phyloP scores from a whole-genome alignment of 2,113 vertebrate genomes.

The Spea multiplicata region DNA sequence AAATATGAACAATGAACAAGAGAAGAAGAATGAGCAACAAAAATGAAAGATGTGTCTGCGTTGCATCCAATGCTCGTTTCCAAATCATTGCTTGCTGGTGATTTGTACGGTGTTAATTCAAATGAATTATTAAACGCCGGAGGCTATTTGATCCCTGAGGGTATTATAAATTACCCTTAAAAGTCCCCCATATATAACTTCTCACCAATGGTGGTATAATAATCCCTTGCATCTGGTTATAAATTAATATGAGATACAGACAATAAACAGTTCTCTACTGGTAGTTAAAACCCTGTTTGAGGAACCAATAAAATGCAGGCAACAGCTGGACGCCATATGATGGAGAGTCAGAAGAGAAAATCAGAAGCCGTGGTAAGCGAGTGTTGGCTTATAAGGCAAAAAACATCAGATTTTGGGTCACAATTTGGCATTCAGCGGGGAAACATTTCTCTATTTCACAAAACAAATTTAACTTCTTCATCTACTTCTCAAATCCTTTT shows the following conservation, averaged over 20 bases:
- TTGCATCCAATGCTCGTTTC: conserved; percentile 63
- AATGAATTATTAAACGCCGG: neutral
- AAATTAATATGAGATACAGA: conserved; percentile 50
- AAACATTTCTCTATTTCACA: too few relatives aligned
- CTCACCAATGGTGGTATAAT: conserved; percentile 53
- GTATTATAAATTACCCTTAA: conserved; percentile 65
- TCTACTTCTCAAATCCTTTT: too few relatives aligned
- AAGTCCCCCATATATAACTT: conserved; percentile 57
- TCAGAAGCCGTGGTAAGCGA: neutral
- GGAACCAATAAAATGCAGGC: conserved; percentile 57
- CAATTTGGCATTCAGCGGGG: too few relatives aligned
- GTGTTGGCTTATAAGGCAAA: too few relatives aligned
- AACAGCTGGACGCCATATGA: conserved; percentile 59
- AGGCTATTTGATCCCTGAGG: conserved; percentile 55
- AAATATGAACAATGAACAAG: conserved; percentile 77
- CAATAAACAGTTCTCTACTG: conserved; percentile 50
- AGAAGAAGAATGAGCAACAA: conserved; percentile 64
- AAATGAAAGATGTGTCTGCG: conserved; percentile 82
- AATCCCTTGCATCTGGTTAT: conserved; percentile 52
- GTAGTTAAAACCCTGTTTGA: conserved; percentile 54
- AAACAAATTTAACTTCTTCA: too few relatives aligned
- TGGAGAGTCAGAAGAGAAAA: conserved; percentile 41
- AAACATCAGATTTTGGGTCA: too few relatives aligned
- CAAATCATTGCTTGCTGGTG: too few relatives aligned
- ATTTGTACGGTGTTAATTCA: too few relatives aligned